phyloP scores from a whole-genome alignment of 2,888 invertebrate genomes.

The Steinernema carpocapsae region DNA sequence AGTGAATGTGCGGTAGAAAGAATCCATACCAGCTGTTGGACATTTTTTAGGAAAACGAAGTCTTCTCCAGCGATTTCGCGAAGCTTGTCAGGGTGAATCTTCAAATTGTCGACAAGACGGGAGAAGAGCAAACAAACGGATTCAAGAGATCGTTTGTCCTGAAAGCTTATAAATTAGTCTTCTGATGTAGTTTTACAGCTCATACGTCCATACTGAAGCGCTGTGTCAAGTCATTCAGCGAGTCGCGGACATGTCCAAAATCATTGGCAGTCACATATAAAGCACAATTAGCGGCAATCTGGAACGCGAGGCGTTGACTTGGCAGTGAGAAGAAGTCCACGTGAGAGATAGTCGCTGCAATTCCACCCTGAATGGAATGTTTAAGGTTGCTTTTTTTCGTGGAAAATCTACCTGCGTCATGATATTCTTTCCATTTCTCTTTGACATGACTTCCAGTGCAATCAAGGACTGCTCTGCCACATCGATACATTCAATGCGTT shows the following conservation, averaged over 20 bases:
- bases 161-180: slow-evolving; percentile 66
- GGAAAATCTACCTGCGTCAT: slow-evolving; percentile 72
- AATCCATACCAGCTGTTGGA: slow-evolving; percentile 54
- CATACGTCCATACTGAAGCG: slow-evolving; percentile 51
- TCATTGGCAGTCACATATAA: slow-evolving; percentile 77
- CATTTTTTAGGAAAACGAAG: slow-evolving; percentile 50
- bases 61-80: slow-evolving; percentile 82
- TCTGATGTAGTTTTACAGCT: slow-evolving; percentile 18
- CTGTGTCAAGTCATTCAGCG: slow-evolving; percentile 58
- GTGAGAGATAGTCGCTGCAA: slow-evolving; percentile 92
- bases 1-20: too few relatives aligned
- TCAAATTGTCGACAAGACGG: slow-evolving; percentile 92
- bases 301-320: slow-evolving; percentile 92
- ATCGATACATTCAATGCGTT: slow-evolving; percentile 92
- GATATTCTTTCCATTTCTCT: slow-evolving; percentile 93
- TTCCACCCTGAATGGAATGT: slow-evolving; percentile 79
- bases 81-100: slow-evolving; percentile 84
- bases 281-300: slow-evolving; percentile 96
- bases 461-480: slow-evolving; percentile 98
- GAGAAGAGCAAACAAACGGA: slow-evolving; percentile 95
- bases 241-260: slow-evolving; percentile 73
- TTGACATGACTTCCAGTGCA: slow-evolving; percentile 93
- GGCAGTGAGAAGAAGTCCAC: slow-evolving; percentile 98
- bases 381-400: slow-evolving; percentile 18
- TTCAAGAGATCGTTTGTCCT: slow-evolving; percentile 97